phyloP scores from a whole-genome alignment of 2,888 invertebrate genomes.

The Zhengitettix transpicula region DNA sequence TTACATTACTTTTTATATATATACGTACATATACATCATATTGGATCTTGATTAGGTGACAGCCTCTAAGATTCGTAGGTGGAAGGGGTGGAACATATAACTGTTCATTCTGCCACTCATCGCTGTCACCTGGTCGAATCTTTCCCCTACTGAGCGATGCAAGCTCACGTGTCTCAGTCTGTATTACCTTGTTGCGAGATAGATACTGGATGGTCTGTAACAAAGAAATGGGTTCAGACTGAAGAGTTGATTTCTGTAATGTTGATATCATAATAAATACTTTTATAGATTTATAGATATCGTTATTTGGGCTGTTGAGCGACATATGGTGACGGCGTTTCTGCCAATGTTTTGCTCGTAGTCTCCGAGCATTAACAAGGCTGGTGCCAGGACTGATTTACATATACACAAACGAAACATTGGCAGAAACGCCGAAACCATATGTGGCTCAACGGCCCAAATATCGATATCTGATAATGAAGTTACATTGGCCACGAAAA shows the following conservation, averaged over 20 bases:
- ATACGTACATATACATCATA: slow-evolving; percentile 80
- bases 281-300: not conserved
- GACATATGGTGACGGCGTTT: too few species aligned
- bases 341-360: too few species aligned
- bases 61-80: slow-evolving; percentile 84
- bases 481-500: too few species aligned
- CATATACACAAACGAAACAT: too few species aligned
- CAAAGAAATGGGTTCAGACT: not conserved
- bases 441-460: too few species aligned
- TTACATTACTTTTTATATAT: too few species aligned
- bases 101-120: slow-evolving; percentile 75
- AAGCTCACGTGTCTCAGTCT: slow-evolving; percentile 72
- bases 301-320: not conserved
- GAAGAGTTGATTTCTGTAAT: not conserved
- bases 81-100: slow-evolving; percentile 86
- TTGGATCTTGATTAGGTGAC: slow-evolving; percentile 82
- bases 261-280: not conserved
- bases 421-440: too few species aligned
- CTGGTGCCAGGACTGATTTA: too few species aligned
- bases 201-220: slow-evolving; percentile 71
- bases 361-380: too few species aligned
- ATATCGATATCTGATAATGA: too few species aligned
- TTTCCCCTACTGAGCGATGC: slow-evolving; percentile 64
- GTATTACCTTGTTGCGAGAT: slow-evolving; percentile 70
- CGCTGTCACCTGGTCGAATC: slow-evolving; percentile 62